Percentiles rank a stretch among this genome's conserved stretches.
phyloP scores from a whole-genome alignment of 2,888 invertebrate species.

The Dascillus cervinus region DNA sequence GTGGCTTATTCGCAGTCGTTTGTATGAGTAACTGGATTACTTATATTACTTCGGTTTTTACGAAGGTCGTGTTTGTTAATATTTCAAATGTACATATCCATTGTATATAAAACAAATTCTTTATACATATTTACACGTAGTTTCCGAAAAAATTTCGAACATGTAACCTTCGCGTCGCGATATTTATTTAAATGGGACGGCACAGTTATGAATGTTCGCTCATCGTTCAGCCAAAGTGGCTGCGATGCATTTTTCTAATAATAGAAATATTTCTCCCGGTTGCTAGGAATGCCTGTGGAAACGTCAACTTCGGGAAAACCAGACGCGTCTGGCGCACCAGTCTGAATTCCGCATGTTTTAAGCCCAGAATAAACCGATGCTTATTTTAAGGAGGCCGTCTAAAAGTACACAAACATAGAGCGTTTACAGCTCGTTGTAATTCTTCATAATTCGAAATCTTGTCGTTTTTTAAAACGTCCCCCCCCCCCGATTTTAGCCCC shows the following conservation, averaged over 20 bases:
- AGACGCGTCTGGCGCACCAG: slow-evolving; percentile 35
- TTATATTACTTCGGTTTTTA: too few relatives aligned
- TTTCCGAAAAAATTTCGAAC: not conserved
- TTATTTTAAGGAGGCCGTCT: slow-evolving; percentile 11
- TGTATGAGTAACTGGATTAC: too few relatives aligned
- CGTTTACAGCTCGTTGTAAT: too few relatives aligned
- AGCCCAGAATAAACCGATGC: slow-evolving; percentile 15
- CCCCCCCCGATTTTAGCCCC: too few relatives aligned
- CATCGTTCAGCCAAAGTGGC: slow-evolving; percentile 14
- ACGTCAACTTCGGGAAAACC: slow-evolving; percentile 33
- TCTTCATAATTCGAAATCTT: too few relatives aligned
- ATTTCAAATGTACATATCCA: too few relatives aligned
- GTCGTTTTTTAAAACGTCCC: too few relatives aligned
- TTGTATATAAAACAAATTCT: too few relatives aligned
- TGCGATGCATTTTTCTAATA: slow-evolving; percentile 13
- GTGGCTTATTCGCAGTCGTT: too few relatives aligned
- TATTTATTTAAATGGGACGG: slow-evolving; percentile 4
- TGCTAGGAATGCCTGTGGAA: slow-evolving; percentile 14
- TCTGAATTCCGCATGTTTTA: slow-evolving; percentile 38
- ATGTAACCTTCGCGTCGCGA: not conserved
- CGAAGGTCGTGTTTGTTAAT: too few relatives aligned
- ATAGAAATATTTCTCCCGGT: slow-evolving; percentile 12
- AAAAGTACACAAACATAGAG: too few relatives aligned
- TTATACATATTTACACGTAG: too few relatives aligned
- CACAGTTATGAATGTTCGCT: slow-evolving; percentile 9